Conservation (phyloP, 2,888 invertebrate genomes). For the Pyrochroa serraticornis region DNA sequence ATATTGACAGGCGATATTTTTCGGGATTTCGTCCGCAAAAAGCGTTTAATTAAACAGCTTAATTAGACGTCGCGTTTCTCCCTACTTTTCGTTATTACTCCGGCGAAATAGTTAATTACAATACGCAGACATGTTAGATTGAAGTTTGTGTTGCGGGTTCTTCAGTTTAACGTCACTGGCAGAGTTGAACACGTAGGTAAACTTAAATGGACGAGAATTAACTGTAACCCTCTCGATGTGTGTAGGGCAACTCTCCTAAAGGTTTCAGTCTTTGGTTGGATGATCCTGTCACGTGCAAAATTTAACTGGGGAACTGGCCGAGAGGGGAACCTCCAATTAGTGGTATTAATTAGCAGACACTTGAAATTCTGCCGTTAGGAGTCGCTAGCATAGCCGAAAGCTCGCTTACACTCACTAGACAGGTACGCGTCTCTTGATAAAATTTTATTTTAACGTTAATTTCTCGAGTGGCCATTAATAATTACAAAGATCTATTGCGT, state of each 20-base stretch:
- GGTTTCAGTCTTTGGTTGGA: background rate
- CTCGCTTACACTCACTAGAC: constrained; percentile 30
- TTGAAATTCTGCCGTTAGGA: constrained; percentile 53
- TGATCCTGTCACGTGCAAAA: constrained; percentile 15
- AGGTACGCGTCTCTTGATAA: constrained; percentile 34
- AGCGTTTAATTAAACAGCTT: too few species aligned
- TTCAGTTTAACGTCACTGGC: too few species aligned
- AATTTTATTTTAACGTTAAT: constrained; percentile 42
- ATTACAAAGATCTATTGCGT: constrained; percentile 20
- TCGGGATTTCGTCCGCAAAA: too few species aligned
- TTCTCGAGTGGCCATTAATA: constrained; percentile 28
- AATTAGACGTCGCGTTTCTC: too few species aligned
- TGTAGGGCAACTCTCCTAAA: constrained; percentile 34
- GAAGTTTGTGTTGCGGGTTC: constrained; percentile 19
- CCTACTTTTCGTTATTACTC: too few species aligned
- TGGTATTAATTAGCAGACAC: constrained; percentile 58
- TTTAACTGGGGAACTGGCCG: constrained; percentile 35
- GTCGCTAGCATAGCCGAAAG: constrained; percentile 39
- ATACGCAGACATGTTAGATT: constrained; percentile 31
- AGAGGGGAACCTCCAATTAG: constrained; percentile 57
- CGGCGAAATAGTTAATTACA: background rate
- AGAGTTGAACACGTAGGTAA: constrained; percentile 14
- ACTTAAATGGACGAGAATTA: constrained; percentile 40
- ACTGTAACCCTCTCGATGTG: constrained; percentile 41
- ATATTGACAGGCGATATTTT: too few species aligned